phyloP scores from a whole-genome alignment of 2,888 invertebrate genomes.

The Dryomyza anilis region DNA sequence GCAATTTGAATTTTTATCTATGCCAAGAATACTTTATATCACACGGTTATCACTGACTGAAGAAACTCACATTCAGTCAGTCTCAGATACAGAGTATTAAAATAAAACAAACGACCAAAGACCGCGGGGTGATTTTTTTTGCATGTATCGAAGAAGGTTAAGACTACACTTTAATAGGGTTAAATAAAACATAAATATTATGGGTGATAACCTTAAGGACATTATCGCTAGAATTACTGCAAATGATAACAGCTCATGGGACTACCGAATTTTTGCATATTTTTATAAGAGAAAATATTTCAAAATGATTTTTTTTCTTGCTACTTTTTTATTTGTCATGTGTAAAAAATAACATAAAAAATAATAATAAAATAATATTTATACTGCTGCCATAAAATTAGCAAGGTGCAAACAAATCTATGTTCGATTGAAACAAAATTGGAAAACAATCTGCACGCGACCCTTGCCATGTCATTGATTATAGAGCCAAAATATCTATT shows the following conservation, averaged over 20 bases:
- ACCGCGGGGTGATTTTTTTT: background rate
- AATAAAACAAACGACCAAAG: background rate
- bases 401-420: background rate
- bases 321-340: no score
- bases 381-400: background rate
- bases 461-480: background rate
- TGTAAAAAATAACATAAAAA: no score
- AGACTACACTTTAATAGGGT: background rate
- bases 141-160: background rate
- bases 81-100: background rate
- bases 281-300: no score
- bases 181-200: background rate
- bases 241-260: no score
- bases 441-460: constrained; percentile 9
- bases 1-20: constrained; percentile 11
- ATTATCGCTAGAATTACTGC: no score
- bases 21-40: background rate
- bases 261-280: no score
- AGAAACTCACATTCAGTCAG: background rate
- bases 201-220: no score
- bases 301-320: no score
- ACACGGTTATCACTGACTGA: background rate
- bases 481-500: constrained; percentile 9
- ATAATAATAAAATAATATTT: background rate
- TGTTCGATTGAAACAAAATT: background rate